phyloP scores from a whole-genome alignment of 1,140 invertebrate genomes.

The Megathymus violae region DNA sequence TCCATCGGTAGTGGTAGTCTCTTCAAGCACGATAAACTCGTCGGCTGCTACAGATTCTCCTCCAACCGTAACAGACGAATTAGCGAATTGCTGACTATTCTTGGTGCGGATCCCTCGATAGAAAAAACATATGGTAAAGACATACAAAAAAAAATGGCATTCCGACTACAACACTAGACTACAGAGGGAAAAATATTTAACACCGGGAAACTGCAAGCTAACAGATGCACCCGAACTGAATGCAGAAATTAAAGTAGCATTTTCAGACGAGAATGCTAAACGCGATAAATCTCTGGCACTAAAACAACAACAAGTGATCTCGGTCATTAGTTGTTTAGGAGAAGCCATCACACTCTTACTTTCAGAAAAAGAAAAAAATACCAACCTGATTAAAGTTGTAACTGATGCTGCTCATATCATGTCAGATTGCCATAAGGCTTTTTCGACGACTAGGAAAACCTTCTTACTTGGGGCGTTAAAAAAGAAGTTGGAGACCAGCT shows the following conservation, averaged over 20 bases:
- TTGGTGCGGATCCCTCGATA: too few relatives aligned
- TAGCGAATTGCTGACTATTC: too few relatives aligned
- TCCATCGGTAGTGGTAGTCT: too few relatives aligned
- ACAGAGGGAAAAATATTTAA: background rate
- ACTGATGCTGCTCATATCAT: conserved; percentile 10
- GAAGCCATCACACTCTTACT: background rate
- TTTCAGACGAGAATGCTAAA: background rate
- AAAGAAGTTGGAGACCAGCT: conserved; percentile 40
- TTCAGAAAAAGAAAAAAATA: background rate
- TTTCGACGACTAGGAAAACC: conserved; percentile 26
- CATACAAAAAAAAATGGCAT: too few relatives aligned
- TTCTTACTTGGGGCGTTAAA: conserved; percentile 24
- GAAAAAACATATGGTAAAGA: too few relatives aligned
- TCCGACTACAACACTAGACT: too few relatives aligned
- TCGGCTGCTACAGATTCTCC: too few relatives aligned
- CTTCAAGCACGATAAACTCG: too few relatives aligned
- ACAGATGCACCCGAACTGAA: conserved; percentile 3
- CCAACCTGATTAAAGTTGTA: background rate
- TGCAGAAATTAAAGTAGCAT: conserved; percentile 8
- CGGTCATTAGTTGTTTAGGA: background rate
- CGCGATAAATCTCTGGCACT: background rate
- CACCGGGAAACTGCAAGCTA: background rate
- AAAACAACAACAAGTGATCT: background rate
- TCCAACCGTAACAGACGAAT: too few relatives aligned
- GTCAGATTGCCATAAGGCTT: conserved; percentile 13